These are phyloP conservation scores for Mustela nigripes DNA, from an alignment of 2,113 vertebrate species.

Conservation along the genomic window DNA sequence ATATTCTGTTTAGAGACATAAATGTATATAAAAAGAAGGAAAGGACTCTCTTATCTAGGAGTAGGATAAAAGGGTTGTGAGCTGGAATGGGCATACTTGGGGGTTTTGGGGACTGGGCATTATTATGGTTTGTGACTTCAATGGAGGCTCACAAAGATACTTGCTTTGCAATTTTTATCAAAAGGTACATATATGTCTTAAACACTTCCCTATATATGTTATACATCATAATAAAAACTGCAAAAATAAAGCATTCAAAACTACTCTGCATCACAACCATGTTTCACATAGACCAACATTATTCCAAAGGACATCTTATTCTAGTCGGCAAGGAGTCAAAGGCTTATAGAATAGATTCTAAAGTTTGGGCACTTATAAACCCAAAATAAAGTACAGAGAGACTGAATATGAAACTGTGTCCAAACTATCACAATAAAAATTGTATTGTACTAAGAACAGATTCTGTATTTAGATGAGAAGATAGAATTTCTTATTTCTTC, in stretches of 20 bases:
- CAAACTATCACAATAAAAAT: constrained; percentile 1
- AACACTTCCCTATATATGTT: neutral
- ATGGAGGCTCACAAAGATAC: neutral
- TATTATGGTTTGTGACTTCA: neutral
- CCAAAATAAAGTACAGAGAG: constrained; percentile 48
- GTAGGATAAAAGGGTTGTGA: neutral
- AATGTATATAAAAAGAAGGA: neutral
- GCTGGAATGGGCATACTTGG: neutral
- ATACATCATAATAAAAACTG: neutral
- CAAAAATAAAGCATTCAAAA: neutral
- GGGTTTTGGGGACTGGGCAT: neutral
- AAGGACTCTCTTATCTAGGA: neutral
- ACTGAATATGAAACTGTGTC: constrained; percentile 22
- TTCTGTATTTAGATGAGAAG: constrained; percentile 62
- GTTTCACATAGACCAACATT: neutral
- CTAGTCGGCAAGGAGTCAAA: neutral
- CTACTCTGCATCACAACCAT: neutral
- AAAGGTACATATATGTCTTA: neutral
- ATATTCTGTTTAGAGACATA: neutral
- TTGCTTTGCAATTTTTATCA: constrained; percentile 32
- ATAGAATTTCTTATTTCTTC: constrained; percentile 49
- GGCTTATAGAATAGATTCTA: constrained; percentile 8
- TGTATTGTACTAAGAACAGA: neutral
- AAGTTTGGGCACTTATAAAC: constrained; percentile 18
- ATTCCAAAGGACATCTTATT: neutral